Evolutionary conservation across 1,140 invertebrate genomes (phyloP), one percentile per base, ranked within the genome.

Genomic region (Aphaenogaster ashmeadi): DNA sequence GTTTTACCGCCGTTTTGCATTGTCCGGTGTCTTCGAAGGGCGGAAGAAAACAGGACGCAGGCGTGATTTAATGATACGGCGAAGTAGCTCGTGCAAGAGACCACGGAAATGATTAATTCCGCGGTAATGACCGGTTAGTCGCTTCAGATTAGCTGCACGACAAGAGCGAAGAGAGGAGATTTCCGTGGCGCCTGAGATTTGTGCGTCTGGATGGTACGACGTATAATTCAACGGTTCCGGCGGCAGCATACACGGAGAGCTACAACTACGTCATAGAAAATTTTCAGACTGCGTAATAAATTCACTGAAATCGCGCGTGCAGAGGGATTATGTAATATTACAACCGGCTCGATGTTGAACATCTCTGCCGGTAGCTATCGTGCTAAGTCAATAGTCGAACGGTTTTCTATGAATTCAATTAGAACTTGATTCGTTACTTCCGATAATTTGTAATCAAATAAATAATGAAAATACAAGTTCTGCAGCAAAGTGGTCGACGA

Each of bases 91-190:
- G 78, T 88, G 87, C 84, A 88, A 74, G 60, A 87, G 88, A 64
- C 60, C 88, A 77, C 36, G 74, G 88, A 92, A 93, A 94, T 93
- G 93, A 94, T 94, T 94, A 93, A 94, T 93, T 94, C 80, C 89
- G 85, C 64, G 90, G 92, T 94, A 94, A 94, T 93, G 93, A 93
- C 92, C 89, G 87, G 89, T 90, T 88, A 89, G 85, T 87, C 87
- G 89, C 88, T 90, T 91, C 90, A 93, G 92, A 93, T 93, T 92
- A 93, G 91, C 91, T 89, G 88, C 71, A 33, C 79, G 79, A 80
- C 74, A 44, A 87, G 85, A 69, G 77, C 60, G 77, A 71, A 80
- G 75, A 69, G 75, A 67, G 77, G 75, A 81, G 72, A 60, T 74
- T 88, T 86, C 72, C 86, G 44, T 74, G 78, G 38, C 60, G 27